phyloP scores from a whole-genome alignment of 2,113 vertebrate species.

The Cottus gobio region DNA sequence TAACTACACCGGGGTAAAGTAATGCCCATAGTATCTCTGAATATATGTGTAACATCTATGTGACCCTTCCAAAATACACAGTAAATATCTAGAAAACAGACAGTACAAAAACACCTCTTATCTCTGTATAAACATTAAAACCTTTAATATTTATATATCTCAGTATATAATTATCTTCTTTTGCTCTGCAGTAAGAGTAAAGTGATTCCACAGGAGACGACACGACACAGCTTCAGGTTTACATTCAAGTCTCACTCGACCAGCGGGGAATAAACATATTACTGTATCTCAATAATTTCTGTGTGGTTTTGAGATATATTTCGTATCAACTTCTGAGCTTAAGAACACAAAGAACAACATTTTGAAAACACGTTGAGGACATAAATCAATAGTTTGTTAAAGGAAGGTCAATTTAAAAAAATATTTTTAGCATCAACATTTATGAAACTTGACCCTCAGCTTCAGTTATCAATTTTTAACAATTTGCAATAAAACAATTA shows the following conservation, averaged over 20 bases:
- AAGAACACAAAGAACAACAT: neutral
- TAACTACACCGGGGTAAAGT: slow-evolving; percentile 12
- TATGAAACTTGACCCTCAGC: no score
- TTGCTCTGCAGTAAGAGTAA: slow-evolving; percentile 89
- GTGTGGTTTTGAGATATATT: neutral
- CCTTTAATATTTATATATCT: slow-evolving; percentile 66
- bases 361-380: neutral
- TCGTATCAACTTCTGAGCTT: neutral
- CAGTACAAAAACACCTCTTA: slow-evolving; percentile 90
- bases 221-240: slow-evolving; percentile 63
- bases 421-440: no score
- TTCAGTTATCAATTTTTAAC: no score
- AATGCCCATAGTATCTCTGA: slow-evolving; percentile 45
- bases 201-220: slow-evolving; percentile 6
- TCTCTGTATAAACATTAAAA: slow-evolving; percentile 94
- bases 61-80: slow-evolving; percentile 87
- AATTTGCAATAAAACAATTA: no score
- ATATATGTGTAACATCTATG: slow-evolving; percentile 63
- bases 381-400: neutral
- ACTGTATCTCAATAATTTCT: neutral
- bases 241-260: slow-evolving; percentile 85
- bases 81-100: slow-evolving; percentile 91
- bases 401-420: no score
- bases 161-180: slow-evolving; percentile 75
- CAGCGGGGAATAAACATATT: neutral